Evolutionary conservation across 2,113 vertebrate genomes (phyloP).

Genomic region (Leptosomus discolor): DNA sequence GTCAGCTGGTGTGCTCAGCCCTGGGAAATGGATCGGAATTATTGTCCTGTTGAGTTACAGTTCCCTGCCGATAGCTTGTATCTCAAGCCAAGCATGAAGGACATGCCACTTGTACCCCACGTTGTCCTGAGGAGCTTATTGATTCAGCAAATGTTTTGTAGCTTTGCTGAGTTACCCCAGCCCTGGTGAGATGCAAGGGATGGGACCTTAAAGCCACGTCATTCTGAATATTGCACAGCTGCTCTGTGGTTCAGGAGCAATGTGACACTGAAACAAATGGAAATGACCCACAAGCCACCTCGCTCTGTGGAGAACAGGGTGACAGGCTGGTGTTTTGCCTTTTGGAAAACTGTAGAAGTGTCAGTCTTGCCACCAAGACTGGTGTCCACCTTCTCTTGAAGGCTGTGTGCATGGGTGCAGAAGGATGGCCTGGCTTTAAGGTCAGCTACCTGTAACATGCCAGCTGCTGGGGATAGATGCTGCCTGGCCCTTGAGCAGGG

Average conservation of each 20-base stretch:
- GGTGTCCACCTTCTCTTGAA: not conserved
- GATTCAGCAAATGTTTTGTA: not conserved
- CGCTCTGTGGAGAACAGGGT: fast-evolving
- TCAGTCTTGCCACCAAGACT: not conserved
- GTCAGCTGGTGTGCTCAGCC: fast-evolving
- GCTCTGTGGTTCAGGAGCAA: fast-evolving
- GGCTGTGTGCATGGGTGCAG: fast-evolving
- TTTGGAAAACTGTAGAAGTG: not conserved
- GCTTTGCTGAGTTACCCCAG: not conserved
- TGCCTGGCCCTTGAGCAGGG: not conserved
- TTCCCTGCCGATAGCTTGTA: not conserved
- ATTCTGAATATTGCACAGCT: not conserved
- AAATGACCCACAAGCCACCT: not conserved
- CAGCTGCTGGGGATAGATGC: not conserved
- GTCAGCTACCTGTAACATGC: not conserved
- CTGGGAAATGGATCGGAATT: not conserved
- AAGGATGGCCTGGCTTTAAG: not conserved
- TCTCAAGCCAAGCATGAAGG: not conserved
- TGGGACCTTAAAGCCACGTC: not conserved
- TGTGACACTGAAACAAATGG: not conserved
- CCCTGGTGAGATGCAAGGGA: not conserved
- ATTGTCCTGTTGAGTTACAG: not conserved
- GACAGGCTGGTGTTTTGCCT: not conserved
- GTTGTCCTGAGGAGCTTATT: not conserved
- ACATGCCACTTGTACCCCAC: fast-evolving